Base-by-base conservation (phyloP, 2,888 invertebrate genomes). In the Leptinotarsa juncta region DNA sequence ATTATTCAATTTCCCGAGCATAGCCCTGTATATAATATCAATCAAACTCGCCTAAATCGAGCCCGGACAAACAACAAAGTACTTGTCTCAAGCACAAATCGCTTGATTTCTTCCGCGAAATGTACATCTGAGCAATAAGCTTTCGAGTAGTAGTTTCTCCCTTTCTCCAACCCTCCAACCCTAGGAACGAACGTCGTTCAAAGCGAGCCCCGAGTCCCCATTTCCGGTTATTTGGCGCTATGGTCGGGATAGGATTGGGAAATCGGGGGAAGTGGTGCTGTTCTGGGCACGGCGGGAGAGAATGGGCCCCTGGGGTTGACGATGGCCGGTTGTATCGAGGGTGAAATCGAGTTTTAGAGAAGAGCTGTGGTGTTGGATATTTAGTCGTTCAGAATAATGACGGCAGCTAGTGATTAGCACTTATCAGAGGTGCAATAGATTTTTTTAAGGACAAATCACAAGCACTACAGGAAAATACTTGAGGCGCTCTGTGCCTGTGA, bases 241-340 rank as follows among this genome's bases (percentile, higher is more conserved):
- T 62, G 62, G 62, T 62, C 62, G 62, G 62, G 62, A 62, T 42
- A 42, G 62, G 62, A 32, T 26, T 55, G 51, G 74, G 71, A 62
- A 62, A 65, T 65, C 70, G 49, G 53, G 72, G 67, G 67, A 68
- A 68, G 55, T 32, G 26, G 50, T 67, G 74, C 66, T 15, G 49
- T 70, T 65, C 71, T 67, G 48, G 57, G 72, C 72, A 50, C 67
- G 67, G 70, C 73, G 77, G 72, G 68, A 67, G 71, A 72, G 65
- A 65, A 53, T 62, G 72, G 0, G 67, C 51, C 26, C 26, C 26
- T 53, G 20, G 67, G 67, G 50, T n/a, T 18, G 67, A 53, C 51
- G 67, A 32, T 53, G 55, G 68, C 55, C 32, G 55, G 62, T 42
- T 32, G 62, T 62, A 57, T 62, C 62, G 62, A 14, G 62, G 42